Evolutionary conservation across 2,113 vertebrate species (phyloP), one percentile per base, ranked within the genome.

Genomic region (Vireo altiloquus): DNA sequence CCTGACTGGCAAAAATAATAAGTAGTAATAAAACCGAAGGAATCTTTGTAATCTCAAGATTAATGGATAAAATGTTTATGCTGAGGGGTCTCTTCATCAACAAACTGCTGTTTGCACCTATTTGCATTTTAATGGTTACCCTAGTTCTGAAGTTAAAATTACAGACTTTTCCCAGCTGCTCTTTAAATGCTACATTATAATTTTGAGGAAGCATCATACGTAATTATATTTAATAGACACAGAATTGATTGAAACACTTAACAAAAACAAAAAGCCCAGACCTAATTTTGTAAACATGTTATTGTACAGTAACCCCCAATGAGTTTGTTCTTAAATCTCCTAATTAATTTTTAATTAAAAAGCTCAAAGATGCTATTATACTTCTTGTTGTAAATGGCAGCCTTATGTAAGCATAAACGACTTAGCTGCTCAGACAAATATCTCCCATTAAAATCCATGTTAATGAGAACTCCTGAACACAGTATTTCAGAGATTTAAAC

Each of bases 261-360:
- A 97, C 94, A 90, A 96, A 97, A 97, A 97, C 97, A 97, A 96
- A 96, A 96, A 97, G 95, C 97, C 91, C 97, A 97, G 96, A 92
- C 96, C 97, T 97, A 97, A 97, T 98, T 98, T 97, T 95, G 97
- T 97, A 98, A 98, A 97, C 98, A 97, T 95, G 97, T 96, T 97
- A 97, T 97, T 98, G 98, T 98, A 97, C 97, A 96, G 97, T 97
- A 98, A 98, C 98, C 98, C 97, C 98, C 95, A 89, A 97, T 96
- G 97, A 98, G 94, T 97, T 97, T 97, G 96, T 97, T 98, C 98
- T 98, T 97, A 98, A 98, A 97, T 97, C 97, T 98, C 96, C 97
- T 97, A 98, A 98, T 98, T 98, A 98, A 98, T 98, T 98, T 98
- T 98, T 98, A 98, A 98, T 98, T 98, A 97, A 98, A 98, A 98